Conservation (phyloP, 2,888 invertebrate species). For the Andrena flavipes region DNA sequence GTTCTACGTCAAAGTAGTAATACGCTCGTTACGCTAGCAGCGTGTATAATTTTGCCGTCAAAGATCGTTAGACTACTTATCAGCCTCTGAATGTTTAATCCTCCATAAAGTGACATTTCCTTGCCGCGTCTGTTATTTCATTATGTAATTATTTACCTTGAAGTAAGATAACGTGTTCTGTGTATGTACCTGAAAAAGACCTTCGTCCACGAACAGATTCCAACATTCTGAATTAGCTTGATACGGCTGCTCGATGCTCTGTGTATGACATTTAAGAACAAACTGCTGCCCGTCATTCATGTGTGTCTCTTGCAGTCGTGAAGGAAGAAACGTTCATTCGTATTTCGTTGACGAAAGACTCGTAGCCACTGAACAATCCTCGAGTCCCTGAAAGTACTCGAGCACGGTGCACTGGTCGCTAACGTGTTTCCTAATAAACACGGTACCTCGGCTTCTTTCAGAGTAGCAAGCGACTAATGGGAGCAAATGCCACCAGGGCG, state of each 20-base stretch:
- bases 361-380: background rate
- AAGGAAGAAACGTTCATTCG: constrained; percentile 11
- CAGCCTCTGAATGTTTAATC: constrained; percentile 4
- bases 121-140: background rate
- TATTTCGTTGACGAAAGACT: background rate
- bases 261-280: constrained; percentile 73
- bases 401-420: background rate
- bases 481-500: background rate
- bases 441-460: background rate
- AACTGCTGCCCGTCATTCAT: constrained; percentile 82
- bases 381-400: background rate
- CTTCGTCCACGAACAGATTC: constrained; percentile 81
- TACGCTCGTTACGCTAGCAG: background rate
- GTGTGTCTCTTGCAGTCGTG: constrained; percentile 64
- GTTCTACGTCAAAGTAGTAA: background rate
- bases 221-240: constrained; percentile 81
- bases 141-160: constrained; percentile 45
- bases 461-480: background rate
- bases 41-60: constrained; percentile 21
- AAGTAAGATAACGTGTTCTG: constrained; percentile 6
- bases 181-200: constrained; percentile 77
- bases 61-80: constrained; percentile 25
- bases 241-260: constrained; percentile 66
- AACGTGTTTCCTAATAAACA: background rate
- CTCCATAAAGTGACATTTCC: constrained; percentile 26